Conservation (phyloP, 2,113 vertebrate genomes). For the Asarcornis scutulata region DNA sequence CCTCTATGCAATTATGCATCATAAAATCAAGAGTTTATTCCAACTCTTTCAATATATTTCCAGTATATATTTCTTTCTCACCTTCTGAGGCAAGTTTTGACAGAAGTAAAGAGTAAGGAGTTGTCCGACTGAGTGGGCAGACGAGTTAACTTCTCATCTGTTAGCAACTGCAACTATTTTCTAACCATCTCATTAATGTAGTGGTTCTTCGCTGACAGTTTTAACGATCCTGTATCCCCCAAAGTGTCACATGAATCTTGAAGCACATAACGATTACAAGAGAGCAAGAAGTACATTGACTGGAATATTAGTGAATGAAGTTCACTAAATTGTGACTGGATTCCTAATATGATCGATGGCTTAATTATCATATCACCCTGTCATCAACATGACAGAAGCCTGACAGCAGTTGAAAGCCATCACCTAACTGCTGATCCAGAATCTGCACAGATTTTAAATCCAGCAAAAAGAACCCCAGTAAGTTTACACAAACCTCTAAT, state of each 20-base stretch:
- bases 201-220: background rate
- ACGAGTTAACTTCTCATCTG: background rate
- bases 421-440: background rate
- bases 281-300: background rate
- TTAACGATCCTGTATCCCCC: background rate
- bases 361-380: conserved; percentile 9
- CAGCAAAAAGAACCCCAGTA: background rate
- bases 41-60: background rate
- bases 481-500: background rate
- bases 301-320: background rate
- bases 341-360: background rate
- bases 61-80: background rate
- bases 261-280: background rate
- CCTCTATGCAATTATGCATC: background rate
- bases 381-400: background rate
- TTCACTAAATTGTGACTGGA: background rate
- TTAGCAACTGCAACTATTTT: background rate
- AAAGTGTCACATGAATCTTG: background rate
- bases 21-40: background rate
- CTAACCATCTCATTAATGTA: background rate
- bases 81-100: background rate
- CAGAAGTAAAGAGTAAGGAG: background rate
- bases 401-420: background rate
- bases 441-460: background rate
- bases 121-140: background rate